These are phyloP conservation scores for rabbit (Oryctolagus cuniculus) DNA, from an alignment of 2,113 vertebrate species.

Conservation along the genomic window mOryCun1.1 NC_091439.1:8612001-8612500, in stretches of 20 bases:
- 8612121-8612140: background rate
- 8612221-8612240: background rate
- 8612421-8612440: no score
- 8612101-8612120: background rate
- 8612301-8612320: background rate
- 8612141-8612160: background rate
- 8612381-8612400: no score
- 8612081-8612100: background rate
- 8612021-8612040: background rate
- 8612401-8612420: no score
- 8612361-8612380: no score
- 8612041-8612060: no score
- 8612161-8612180: background rate
- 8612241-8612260: background rate
- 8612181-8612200: background rate
- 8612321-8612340: no score
- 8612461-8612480: no score
- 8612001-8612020: slow-evolving; percentile 9
- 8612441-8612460: no score
- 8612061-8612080: background rate
- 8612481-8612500: no score
- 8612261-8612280: background rate
- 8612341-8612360: no score
- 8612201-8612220: background rate
- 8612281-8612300: background rate